Evolutionary conservation across 2,888 invertebrate species (phyloP), one percentile per base, ranked within the genome.

Genomic region (Leptura quadrifasciata): DNA sequence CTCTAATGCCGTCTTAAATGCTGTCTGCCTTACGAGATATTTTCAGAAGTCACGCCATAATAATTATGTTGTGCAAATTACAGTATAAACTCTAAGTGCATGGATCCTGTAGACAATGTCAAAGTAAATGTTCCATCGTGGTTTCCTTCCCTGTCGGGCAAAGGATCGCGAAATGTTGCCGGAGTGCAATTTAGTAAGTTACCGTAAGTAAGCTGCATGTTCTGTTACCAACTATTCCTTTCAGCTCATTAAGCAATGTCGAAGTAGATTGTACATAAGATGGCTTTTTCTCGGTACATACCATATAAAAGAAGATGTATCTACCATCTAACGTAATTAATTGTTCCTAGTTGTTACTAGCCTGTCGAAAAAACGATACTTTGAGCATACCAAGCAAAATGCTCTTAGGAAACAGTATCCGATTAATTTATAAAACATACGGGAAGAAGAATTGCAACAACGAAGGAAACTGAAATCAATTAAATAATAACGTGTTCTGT

Each of bases 211-310:
- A 47, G 47, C 47, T 47, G n/a, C 47, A 47, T 47, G 47, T 47
- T 47, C 47, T n/a, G 47, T 47, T 47, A 47, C 47, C 47, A n/a
- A 47, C 47, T 47, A 47, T 47, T 47, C n/a, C 47, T 47, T n/a
- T 47, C n/a, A 47, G 47, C 47, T 47, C 47, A n/a, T 47, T 47
- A 47, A 47, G n/a, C 47, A 47, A 47, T n/a, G 47, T n/a, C 47
- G 47, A 47, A 47, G 47, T 47, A 47, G 47, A 47, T 47, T 47
- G 47, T n/a, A 47, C 47, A 47, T 4, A 47, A 47, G 47, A 47
- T 47, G n/a, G 47, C n/a, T n/a, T 47, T 47, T 47, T 47, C n/a
- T 47, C n/a, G 4, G 47, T 47, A 3, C 3, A 47, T 47, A n/a
- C 47, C 47, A 47, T n/a, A n/a, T 47, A 47, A 47, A 47, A n/a